A percentile compares a stretch with the other conserved stretches of the same genome.
phyloP scores from a whole-genome alignment of 1,140 invertebrate species.

The Calephelis nemesis region DNA sequence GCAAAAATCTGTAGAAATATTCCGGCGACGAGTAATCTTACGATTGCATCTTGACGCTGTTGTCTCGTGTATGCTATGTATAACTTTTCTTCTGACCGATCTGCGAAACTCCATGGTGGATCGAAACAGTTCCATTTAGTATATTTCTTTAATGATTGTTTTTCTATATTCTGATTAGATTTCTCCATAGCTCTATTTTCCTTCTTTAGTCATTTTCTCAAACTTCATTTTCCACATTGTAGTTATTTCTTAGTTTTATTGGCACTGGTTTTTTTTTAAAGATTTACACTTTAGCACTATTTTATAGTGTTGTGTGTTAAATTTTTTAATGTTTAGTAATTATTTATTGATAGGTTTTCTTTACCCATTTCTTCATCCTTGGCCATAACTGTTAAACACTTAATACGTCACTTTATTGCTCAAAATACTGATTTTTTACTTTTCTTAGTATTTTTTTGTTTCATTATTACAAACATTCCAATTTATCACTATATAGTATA shows the following conservation, averaged over 20 bases:
- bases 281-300: neutral
- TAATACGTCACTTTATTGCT: no score
- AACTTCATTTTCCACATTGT: constrained; percentile 1
- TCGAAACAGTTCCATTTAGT: constrained; percentile 31
- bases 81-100: constrained; percentile 84
- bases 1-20: constrained; percentile 85
- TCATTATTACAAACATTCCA: no score
- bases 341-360: neutral
- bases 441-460: no score
- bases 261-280: constrained; percentile 5
- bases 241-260: neutral
- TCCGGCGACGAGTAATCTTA: constrained; percentile 85
- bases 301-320: neutral
- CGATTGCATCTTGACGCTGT: constrained; percentile 87
- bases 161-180: constrained; percentile 41
- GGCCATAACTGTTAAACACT: no score
- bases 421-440: no score
- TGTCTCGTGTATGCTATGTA: constrained; percentile 88
- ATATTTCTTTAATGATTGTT: constrained; percentile 40
- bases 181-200: constrained; percentile 57
- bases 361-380: neutral
- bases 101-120: constrained; percentile 71
- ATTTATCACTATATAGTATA: no score
- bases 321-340: neutral
- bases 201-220: constrained; percentile 26